Evolutionary conservation across 2,113 vertebrate species (phyloP), one percentile per base, ranked within the genome.

Genomic region (Leiothrix lutea): DNA sequence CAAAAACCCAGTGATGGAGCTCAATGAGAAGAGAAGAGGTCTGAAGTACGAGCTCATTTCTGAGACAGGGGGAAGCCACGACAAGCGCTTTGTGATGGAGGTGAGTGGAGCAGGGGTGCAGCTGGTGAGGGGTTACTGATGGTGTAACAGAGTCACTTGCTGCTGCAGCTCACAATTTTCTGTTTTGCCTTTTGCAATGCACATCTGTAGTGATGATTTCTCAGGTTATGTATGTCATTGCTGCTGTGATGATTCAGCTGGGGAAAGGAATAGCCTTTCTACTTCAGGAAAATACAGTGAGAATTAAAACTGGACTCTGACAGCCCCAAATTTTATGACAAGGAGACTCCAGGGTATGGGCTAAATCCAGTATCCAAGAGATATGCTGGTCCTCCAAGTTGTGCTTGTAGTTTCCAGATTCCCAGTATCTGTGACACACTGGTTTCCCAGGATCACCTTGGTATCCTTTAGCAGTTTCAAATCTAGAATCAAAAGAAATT

Each of bases 81-180:
- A 99, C 97, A 99, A 99, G 93, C 99, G 99, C 84, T 99, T 99
- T 70, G 98, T 99, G 56, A 99, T 99, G 99, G 99, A 99, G 99
- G 99, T 99, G 56, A 98, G 98, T 88, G 53, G 36, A 61, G 74
- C 87, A 33, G 23, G 16, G 29, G 18, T 62, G 31, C 23, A 33
- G 36, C 33, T 75, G 42, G 0, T 60, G 21, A 50, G 50, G 25
- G 40, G 18, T 36, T 29, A 33, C 14, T 35, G 8, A 58, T 29
- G 26, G 20, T 38, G 51, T 16, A 44, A 64, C 51, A 57, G 26
- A 60, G 64, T 4, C 54, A 24, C 25, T 71, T 58, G 40, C 35
- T 86, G 79, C 70, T 66, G 19, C 29, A 33, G 20, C 51, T 73
- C 24, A 56, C 8, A 5, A 10, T 28, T 84, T n/a, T 35, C 24